Base-by-base conservation (phyloP, 2,888 invertebrate species). In the Notodonta ziczac region DNA sequence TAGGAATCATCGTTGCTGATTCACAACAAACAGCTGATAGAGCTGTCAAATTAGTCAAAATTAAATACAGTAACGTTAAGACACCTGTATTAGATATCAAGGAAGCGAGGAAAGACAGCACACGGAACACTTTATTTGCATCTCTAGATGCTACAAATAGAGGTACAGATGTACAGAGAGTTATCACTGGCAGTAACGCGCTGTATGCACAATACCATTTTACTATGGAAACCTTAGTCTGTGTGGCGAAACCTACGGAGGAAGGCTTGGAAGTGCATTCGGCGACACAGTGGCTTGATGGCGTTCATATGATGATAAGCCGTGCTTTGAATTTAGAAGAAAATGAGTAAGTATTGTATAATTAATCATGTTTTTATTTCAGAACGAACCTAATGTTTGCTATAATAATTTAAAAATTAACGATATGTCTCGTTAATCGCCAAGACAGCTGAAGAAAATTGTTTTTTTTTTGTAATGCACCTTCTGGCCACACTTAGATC, bases 191-290 rank as follows among this genome's bases (percentile, higher is more conserved):
- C 0, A 87, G 81, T 7, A 91, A 93, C 51, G 83, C 91, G 44
- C 81, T 94, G 57, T 94, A 94, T 10, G 81, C 91, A 14, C 97
- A 97, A 76, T 96, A 96, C 78, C 97, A 97, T 81, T 96, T 94
- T 70, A 94, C 95, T n/a, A 96, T 97, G 96, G 97, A 97, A 81
- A 95, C 95, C 0, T 94, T 96, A 58, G 90, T 91, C 0, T 95
- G 95, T 76, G 91, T 95, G 4, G 94, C 94, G 40, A 81, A 94
- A 52, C 97, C 97, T 0, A 90, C 88, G 2, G 97, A 97, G 80
- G 96, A 96, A 80, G 96, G 96, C 0, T 81, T 96, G 65, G 94
- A 96, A 65, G 94, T 97, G 7, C 94, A 93, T 77, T 83, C 95
- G 0, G 76, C 95, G 0, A 87, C 95, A 0, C 96, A 96, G 73